These are phyloP conservation scores for Leucania comma DNA, from an alignment of 2,888 invertebrate species.

Conservation along the genomic window DNA sequence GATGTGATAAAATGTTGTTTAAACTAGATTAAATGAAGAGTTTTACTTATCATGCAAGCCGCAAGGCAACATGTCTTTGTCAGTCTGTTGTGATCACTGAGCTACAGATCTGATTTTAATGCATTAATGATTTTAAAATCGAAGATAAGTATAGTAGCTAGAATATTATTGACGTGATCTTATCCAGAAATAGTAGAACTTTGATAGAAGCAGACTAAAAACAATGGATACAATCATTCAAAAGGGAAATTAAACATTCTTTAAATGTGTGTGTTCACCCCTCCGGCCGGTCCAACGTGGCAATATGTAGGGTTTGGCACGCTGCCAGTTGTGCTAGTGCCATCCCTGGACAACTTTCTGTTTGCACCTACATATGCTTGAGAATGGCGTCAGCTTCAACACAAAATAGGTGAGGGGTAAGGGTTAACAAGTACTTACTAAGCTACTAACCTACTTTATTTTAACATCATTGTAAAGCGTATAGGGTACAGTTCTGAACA, in stretches of 20 bases:
- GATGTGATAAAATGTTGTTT: background rate
- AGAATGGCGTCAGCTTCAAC: background rate
- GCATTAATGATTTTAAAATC: background rate
- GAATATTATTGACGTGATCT: background rate
- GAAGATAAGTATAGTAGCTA: background rate
- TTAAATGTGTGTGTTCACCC: conserved; percentile 7
- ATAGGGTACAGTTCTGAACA: background rate
- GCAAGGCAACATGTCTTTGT: background rate
- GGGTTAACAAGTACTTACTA: background rate
- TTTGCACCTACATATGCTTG: background rate
- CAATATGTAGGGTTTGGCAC: conserved; percentile 6
- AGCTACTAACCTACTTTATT: background rate
- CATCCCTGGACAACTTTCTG: conserved; percentile 13
- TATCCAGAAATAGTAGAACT: background rate
- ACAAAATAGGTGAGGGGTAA: background rate
- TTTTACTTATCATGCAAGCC: background rate
- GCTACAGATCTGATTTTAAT: background rate
- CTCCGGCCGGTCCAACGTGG: background rate
- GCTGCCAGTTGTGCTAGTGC: conserved; percentile 4
- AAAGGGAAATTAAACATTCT: conserved; percentile 11
- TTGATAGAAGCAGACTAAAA: background rate
- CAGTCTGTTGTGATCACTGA: background rate
- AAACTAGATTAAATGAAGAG: background rate
- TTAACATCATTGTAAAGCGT: background rate
- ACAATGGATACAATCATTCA: background rate